A percentile compares a stretch with the other conserved stretches of the same genome.
phyloP scores from a whole-genome alignment of 2,797 vertebrate species.

The Diceros bicornis region DNA sequence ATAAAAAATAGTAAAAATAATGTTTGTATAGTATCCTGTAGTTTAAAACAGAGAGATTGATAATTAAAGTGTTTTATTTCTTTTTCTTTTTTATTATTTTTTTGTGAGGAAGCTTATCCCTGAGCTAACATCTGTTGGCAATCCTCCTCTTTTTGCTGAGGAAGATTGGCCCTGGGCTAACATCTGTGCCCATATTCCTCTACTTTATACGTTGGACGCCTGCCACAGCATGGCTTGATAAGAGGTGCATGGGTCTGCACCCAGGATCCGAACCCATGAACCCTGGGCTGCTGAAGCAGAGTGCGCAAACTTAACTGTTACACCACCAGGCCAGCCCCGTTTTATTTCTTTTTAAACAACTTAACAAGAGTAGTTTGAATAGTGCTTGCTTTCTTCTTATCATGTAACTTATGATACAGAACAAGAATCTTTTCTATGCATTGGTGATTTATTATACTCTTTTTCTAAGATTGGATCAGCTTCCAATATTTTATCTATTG shows the following conservation, averaged over 20 bases:
- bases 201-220: too few relatives aligned
- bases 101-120: too few relatives aligned
- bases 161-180: too few relatives aligned
- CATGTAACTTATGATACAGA: background rate
- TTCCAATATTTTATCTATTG: conserved; percentile 1
- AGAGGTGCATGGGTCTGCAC: too few relatives aligned
- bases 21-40: background rate
- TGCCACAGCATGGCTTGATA: too few relatives aligned
- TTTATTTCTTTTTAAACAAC: conserved; percentile 22
- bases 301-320: too few relatives aligned
- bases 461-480: background rate
- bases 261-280: too few relatives aligned
- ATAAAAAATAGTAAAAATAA: conserved; percentile 43
- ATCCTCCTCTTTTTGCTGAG: too few relatives aligned
- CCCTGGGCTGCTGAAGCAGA: too few relatives aligned
- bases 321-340: too few relatives aligned
- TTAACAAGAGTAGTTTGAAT: background rate
- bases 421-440: background rate
- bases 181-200: too few relatives aligned
- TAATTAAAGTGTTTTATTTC: conserved; percentile 34
- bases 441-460: background rate
- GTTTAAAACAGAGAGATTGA: background rate
- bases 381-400: conserved; percentile 2
- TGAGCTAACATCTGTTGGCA: too few relatives aligned
- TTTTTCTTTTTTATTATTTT: background rate